phyloP scores from a whole-genome alignment of 2,113 vertebrate species.

The Cryptotis parvus region DNA sequence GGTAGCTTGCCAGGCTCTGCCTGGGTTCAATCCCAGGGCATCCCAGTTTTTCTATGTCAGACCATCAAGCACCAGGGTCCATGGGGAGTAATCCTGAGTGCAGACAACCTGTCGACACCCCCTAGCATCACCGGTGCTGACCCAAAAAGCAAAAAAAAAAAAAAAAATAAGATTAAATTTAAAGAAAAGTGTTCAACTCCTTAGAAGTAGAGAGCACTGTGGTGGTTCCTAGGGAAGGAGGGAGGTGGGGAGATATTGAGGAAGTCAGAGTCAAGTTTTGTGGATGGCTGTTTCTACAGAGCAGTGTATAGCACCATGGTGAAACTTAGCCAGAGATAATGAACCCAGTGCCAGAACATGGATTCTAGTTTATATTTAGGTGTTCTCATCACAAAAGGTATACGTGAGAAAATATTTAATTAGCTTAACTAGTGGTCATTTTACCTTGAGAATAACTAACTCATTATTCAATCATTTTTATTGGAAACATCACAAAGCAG shows the following conservation, averaged over 20 bases:
- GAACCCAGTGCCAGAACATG: not conserved
- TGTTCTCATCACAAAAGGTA: not conserved
- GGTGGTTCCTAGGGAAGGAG: not conserved
- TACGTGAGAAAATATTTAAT: not conserved
- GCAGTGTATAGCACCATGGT: not conserved
- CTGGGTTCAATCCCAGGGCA: too few species aligned
- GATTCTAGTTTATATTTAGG: not conserved
- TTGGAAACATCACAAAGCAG: not conserved
- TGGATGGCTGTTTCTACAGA: not conserved
- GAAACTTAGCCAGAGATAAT: not conserved
- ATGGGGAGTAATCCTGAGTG: too few species aligned
- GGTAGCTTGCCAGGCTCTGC: too few species aligned
- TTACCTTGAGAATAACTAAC: not conserved
- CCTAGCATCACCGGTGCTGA: too few species aligned
- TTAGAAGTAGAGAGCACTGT: not conserved
- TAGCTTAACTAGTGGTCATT: not conserved
- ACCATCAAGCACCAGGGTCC: too few species aligned
- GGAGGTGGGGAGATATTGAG: not conserved
- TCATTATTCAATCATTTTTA: not conserved
- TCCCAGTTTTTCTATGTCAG: too few species aligned
- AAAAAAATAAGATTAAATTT: not conserved
- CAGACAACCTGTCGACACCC: too few species aligned
- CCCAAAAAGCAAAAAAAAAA: too few species aligned
- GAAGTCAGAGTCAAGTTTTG: not conserved
- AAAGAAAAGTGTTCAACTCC: not conserved